phyloP scores from a whole-genome alignment of 2,113 vertebrate species.

The Eurypyga helias region DNA sequence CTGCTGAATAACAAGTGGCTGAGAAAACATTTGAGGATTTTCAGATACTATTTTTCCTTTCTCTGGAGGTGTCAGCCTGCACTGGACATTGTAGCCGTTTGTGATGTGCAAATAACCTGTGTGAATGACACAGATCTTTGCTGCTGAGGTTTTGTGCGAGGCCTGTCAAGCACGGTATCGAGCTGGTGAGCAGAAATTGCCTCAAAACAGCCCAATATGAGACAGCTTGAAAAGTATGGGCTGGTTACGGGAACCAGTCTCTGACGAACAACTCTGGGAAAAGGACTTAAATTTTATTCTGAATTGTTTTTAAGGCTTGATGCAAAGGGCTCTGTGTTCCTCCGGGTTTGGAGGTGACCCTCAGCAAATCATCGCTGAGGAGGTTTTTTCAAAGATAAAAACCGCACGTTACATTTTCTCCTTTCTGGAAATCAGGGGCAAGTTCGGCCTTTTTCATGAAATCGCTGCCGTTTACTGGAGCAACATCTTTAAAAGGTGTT shows the following conservation, averaged over 20 bases:
- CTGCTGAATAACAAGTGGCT: neutral
- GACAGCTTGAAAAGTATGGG: rapidly evolving
- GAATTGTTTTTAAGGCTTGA: neutral
- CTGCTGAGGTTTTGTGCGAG: neutral
- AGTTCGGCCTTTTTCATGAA: rapidly evolving
- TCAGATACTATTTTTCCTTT: neutral
- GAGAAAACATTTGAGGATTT: rapidly evolving
- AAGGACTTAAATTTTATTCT: rapidly evolving
- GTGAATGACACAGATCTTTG: neutral
- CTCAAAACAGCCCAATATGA: neutral
- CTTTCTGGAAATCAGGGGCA: neutral
- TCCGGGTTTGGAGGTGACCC: rapidly evolving
- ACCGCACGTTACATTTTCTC: rapidly evolving
- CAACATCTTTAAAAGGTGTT: rapidly evolving
- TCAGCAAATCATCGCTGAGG: rapidly evolving
- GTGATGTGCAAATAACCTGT: neutral
- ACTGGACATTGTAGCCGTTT: neutral
- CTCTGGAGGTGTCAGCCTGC: neutral
- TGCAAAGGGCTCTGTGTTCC: rapidly evolving
- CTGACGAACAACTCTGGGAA: neutral
- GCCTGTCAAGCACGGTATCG: rapidly evolving
- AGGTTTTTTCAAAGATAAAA: neutral
- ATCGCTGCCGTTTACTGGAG: rapidly evolving
- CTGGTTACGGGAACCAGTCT: rapidly evolving
- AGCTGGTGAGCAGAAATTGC: neutral